A percentile compares a stretch with the other conserved stretches of the same genome.
Conservation (phyloP, 2,888 invertebrate genomes). For the Malthinus seriepunctatus region DNA sequence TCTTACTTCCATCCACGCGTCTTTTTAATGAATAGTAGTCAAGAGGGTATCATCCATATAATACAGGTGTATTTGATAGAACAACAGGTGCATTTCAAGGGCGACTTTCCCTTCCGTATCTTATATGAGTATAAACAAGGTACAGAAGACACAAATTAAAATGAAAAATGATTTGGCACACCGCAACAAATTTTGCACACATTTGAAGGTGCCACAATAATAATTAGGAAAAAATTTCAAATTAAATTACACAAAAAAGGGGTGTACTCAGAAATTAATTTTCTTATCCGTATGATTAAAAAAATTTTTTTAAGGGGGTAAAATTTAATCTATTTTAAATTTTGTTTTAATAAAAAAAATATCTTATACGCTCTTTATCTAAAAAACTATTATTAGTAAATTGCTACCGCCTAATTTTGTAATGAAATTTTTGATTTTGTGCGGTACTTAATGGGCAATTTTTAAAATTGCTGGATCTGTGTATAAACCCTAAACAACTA, state of each 20-base stretch:
- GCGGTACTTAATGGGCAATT: too few species aligned
- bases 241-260: too few species aligned
- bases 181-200: conserved; percentile 7
- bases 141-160: not conserved
- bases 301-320: too few species aligned
- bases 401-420: conserved; percentile 3
- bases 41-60: not conserved
- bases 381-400: conserved; percentile 6
- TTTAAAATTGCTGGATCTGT: too few species aligned
- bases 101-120: conserved; percentile 4
- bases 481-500: too few species aligned
- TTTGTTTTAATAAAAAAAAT: too few species aligned
- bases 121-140: not conserved
- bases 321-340: too few species aligned
- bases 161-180: conserved; percentile 4
- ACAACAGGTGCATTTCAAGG: conserved; percentile 3
- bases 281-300: too few species aligned
- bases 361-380: not conserved
- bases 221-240: not conserved
- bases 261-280: too few species aligned
- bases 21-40: conserved; percentile 3
- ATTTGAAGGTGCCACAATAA: conserved; percentile 1
- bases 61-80: conserved; percentile 5
- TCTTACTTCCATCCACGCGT: not conserved
- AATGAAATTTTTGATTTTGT: too few species aligned